Percentiles rank a stretch among this genome's conserved stretches.
These are phyloP conservation scores for Rynchops niger DNA, from an alignment of 2,113 vertebrate genomes.

Conservation along the genomic window DNA sequence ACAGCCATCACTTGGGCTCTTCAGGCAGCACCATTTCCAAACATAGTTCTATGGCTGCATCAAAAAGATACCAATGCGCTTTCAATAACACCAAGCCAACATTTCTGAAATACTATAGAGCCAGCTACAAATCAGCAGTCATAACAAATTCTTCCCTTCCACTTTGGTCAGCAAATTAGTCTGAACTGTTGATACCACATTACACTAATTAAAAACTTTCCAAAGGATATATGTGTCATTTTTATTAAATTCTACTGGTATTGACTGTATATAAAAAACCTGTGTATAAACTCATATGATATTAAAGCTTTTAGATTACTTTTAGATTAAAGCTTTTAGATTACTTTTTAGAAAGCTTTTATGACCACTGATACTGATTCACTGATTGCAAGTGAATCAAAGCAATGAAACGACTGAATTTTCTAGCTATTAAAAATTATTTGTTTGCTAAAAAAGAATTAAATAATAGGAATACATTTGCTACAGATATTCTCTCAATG, in stretches of 20 bases:
- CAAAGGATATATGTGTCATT: not conserved
- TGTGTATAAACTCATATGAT: not conserved
- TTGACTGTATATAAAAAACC: fast-evolving
- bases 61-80: not conserved
- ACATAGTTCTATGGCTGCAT: not conserved
- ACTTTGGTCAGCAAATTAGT: not conserved
- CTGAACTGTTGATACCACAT: not conserved
- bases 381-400: not conserved
- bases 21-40: not conserved
- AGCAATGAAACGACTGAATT: not conserved
- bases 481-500: not conserved
- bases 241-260: not conserved
- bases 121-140: not conserved
- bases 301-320: not conserved
- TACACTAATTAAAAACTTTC: not conserved
- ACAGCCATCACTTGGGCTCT: not conserved
- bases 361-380: not conserved
- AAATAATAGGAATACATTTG: not conserved
- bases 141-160: not conserved
- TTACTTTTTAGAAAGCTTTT: too few species aligned
- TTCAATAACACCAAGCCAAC: not conserved
- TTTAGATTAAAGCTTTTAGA: not conserved
- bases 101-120: not conserved
- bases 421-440: not conserved
- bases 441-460: not conserved